A percentile compares a stretch with the other conserved stretches of the same genome.
phyloP scores from a whole-genome alignment of 2,888 invertebrate species.

The Epirrhoe tristata region DNA sequence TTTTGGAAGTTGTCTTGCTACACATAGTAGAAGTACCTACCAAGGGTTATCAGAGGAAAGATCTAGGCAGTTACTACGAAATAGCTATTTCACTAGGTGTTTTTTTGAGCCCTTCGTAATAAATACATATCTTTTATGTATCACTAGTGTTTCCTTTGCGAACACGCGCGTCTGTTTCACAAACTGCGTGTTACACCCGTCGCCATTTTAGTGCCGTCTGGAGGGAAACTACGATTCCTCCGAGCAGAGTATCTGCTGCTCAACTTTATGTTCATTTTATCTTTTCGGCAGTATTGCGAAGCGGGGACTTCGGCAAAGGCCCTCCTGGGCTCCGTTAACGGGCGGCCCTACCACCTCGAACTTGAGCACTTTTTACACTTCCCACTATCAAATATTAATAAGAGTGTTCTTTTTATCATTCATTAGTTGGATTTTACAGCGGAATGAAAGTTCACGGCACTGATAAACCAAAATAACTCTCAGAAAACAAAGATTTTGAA shows the following conservation, averaged over 20 bases:
- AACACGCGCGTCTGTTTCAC: conserved; percentile 52
- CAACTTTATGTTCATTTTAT: conserved; percentile 85
- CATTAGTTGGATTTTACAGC: conserved; percentile 59
- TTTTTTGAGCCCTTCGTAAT: conserved; percentile 1
- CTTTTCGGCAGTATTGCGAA: conserved; percentile 83
- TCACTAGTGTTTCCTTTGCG: conserved; percentile 14
- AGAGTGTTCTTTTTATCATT: conserved; percentile 55
- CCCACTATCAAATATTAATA: conserved; percentile 80
- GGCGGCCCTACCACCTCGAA: conserved; percentile 70
- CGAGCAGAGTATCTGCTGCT: conserved; percentile 81
- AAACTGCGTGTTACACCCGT: conserved; percentile 69
- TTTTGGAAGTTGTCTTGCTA: neutral
- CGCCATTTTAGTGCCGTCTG: conserved; percentile 76
- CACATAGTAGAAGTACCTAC: neutral
- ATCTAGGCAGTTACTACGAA: neutral
- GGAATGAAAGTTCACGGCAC: conserved; percentile 38
- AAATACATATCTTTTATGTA: conserved; percentile 19
- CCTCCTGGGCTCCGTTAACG: conserved; percentile 82
- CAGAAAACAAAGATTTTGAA: neutral
- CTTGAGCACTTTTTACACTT: conserved; percentile 76
- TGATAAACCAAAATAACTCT: neutral
- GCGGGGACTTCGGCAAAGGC: conserved; percentile 78
- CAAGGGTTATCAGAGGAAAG: neutral
- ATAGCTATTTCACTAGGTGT: conserved; percentile 1
- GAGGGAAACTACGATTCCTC: conserved; percentile 83